Evolutionary conservation across 2,888 invertebrate genomes (phyloP), one percentile per base, ranked within the genome.

Genomic region (Nomada goodeniana): DNA sequence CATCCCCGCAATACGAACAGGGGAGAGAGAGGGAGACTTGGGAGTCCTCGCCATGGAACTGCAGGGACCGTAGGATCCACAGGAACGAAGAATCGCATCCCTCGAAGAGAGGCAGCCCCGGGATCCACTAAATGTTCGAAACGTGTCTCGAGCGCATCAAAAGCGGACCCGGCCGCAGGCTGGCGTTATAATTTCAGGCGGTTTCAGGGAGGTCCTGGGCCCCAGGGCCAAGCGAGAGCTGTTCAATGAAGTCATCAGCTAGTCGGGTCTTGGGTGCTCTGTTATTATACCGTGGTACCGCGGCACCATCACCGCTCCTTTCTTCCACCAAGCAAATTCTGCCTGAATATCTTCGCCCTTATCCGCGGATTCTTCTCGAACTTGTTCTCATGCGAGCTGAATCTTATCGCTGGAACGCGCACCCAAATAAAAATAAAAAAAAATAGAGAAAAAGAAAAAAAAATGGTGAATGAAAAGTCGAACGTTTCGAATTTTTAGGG

Each of bases 191-290:
- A 93, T 93, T 93, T 92, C 91, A 93, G 92, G 92, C 91, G 92
- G 92, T 93, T 93, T 93, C 93, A 93, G 93, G 92, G 93, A 93
- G 92, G 93, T 93, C 93, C 91, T 89, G 88, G 68, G 89, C 90
- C 91, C 88, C 88, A 83, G 90, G 86, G 85, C 83, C 79, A 76
- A 85, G 85, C 87, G 81, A 76, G 86, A 86, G 86, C 89, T 90
- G 91, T 93, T 93, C 93, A 93, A 94, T 94, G 94, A 94, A 94
- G 94, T 94, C 94, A 94, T 94, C 94, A 94, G 92, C 93, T 92
- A 92, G 92, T 91, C 84, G 88, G 86, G 89, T 88, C 88, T 87
- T 85, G 90, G 89, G 89, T 90, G 92, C 91, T 91, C 93, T 93
- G 93, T 93, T 93, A 93, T 93, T 93, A 93, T 91, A 92, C 91